Base-by-base conservation (phyloP, 2,888 invertebrate species). In the Theretra japonica region DNA sequence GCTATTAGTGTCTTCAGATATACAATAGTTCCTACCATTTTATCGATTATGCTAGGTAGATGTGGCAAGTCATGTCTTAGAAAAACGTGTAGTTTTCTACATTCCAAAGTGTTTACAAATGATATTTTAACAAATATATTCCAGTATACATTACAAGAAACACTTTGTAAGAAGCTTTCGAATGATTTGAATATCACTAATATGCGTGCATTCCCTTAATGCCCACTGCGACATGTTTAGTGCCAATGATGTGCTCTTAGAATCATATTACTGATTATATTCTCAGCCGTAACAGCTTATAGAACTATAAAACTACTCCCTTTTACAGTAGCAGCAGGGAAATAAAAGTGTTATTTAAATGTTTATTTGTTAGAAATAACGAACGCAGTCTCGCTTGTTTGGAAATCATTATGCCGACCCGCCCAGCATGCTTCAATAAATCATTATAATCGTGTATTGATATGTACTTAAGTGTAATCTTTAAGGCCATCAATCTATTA, bases 131-230 rank as follows among this genome's bases (percentile, higher is more conserved):
- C 28, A 15, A 53, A 53, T 53, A 53, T 68, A 28, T 53, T 28
- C 53, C 19, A 56, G 53, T 23, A 28, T 50, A 68, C 25, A 53
- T 68, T 53, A 23, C 50, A 48, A n/a, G 53, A 28, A 69, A 30
- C n/a, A 56, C 68, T 30, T 30, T 30, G 62, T 41, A 62, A 65
- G 4, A 65, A 17, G 41, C 48, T 65, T 65, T 65, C 65, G 23
- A 23, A 48, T 48, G 41, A 65, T 65, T 65, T 65, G 65, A 65
- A 65, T 65, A 65, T 65, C 48, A 65, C 65, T 65, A 65, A 65
- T 48, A 17, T 65, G 48, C 23, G 21, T 48, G 41, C 33, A 21
- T 41, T 5, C 23, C 41, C 23, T 23, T 65, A 48, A 65, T 4
- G 23, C 23, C 23, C 17, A 17, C 11, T 6, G 23, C 48, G 11